A percentile compares a stretch with the other conserved stretches of the same genome.
Evolutionary conservation across 2,113 vertebrate genomes (phyloP).

Genomic region (Ailurus styani): DNA sequence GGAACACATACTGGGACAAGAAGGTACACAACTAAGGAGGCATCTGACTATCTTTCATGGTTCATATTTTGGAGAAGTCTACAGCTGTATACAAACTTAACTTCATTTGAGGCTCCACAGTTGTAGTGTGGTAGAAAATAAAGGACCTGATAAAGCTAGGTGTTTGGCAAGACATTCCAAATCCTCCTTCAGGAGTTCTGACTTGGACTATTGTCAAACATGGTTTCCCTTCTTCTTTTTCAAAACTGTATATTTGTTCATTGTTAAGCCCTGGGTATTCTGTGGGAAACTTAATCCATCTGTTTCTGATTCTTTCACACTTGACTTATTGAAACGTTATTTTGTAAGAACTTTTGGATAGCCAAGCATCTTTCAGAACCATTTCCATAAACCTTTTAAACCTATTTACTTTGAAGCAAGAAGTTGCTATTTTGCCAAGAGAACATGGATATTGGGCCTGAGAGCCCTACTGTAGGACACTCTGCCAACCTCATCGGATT

Average conservation of each 20-base stretch:
- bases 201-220: neutral
- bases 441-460: neutral
- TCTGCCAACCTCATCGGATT: neutral
- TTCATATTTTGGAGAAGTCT: neutral
- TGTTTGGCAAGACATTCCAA: neutral
- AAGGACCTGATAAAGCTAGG: neutral
- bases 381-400: slow-evolving; percentile 47
- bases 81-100: neutral
- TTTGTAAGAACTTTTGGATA: slow-evolving; percentile 38
- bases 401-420: slow-evolving; percentile 42
- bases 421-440: slow-evolving; percentile 54
- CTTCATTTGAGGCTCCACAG: neutral
- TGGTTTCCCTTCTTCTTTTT: neutral
- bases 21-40: neutral
- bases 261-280: slow-evolving; percentile 25
- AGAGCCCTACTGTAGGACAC: neutral
- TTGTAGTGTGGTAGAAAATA: neutral
- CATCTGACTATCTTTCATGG: neutral
- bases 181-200: neutral
- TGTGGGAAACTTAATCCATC: slow-evolving; percentile 54
- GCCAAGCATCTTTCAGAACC: slow-evolving; percentile 27
- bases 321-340: slow-evolving; percentile 37
- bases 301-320: slow-evolving; percentile 60
- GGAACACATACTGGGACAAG: neutral
- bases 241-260: neutral